Evolutionary conservation across 2,888 invertebrate genomes (phyloP).

Genomic region (Epicampocera succincta): DNA sequence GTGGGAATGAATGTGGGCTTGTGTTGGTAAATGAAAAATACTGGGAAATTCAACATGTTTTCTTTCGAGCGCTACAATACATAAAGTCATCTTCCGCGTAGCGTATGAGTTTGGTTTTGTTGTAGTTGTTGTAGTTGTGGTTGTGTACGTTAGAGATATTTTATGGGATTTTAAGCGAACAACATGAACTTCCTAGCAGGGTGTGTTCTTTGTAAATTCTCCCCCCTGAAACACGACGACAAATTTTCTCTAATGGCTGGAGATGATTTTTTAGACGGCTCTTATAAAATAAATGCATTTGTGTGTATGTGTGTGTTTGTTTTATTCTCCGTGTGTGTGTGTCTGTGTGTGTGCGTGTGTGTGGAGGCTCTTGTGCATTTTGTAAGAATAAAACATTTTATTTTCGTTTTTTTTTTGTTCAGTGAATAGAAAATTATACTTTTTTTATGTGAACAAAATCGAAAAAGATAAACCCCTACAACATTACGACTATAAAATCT

Average conservation of each 20-base stretch:
- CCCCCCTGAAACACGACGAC: not conserved
- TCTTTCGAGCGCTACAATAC: not conserved
- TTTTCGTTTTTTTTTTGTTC: conserved; percentile 10
- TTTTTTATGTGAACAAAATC: conserved; percentile 8
- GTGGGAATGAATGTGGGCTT: not conserved
- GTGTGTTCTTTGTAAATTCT: conserved; percentile 66
- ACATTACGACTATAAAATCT: conserved; percentile 17
- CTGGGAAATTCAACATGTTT: conserved; percentile 59
- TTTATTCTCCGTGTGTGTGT: conserved; percentile 1
- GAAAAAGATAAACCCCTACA: conserved; percentile 31
- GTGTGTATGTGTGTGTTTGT: not conserved
- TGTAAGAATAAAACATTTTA: conserved; percentile 14
- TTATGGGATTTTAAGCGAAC: conserved; percentile 39
- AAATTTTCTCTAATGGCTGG: conserved; percentile 34
- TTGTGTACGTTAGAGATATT: conserved; percentile 32
- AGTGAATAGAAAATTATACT: conserved; percentile 18
- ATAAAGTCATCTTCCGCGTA: conserved; percentile 38
- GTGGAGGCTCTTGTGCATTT: conserved; percentile 31
- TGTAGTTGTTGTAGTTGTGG: not conserved
- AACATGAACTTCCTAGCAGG: conserved; percentile 62
- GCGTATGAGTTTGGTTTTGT: not conserved
- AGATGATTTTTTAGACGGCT: conserved; percentile 18
- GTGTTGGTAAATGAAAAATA: conserved; percentile 49
- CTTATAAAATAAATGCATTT: conserved; percentile 8
- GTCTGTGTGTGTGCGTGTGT: not conserved